phyloP scores from a whole-genome alignment of 92 coral and sea anemone genomes.

The Heteractis magnifica region DNA sequence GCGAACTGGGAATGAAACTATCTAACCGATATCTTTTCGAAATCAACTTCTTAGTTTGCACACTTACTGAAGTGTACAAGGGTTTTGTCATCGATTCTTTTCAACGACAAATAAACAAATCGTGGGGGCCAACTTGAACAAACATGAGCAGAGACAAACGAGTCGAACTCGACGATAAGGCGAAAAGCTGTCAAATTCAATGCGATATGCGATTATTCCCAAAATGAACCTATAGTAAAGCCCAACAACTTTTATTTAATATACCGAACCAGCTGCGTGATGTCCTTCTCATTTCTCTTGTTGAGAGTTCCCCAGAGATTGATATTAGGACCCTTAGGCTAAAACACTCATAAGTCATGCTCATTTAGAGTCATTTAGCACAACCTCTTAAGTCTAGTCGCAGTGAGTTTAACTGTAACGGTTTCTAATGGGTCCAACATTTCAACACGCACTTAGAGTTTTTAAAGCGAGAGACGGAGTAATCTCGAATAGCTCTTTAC shows the following conservation, averaged over 20 bases:
- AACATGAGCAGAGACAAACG: too few species aligned
- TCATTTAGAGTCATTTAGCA: conserved; percentile 6
- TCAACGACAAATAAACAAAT: too few species aligned
- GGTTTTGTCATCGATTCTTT: too few species aligned
- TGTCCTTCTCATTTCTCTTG: neutral
- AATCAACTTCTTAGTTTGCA: neutral
- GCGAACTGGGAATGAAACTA: neutral
- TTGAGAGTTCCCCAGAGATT: neutral
- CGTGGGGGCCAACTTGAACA: too few species aligned
- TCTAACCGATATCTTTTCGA: neutral
- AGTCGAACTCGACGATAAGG: too few species aligned
- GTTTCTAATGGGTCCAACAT: neutral
- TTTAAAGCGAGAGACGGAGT: neutral
- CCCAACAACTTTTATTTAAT: too few species aligned
- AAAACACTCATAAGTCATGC: neutral
- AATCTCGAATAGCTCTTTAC: neutral
- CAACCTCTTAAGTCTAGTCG: neutral
- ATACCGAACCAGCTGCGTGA: neutral
- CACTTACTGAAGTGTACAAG: neutral
- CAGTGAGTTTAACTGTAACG: neutral
- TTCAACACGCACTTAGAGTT: too few species aligned
- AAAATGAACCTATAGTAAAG: too few species aligned
- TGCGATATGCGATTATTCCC: too few species aligned
- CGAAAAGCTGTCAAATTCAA: too few species aligned
- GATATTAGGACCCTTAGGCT: neutral